Evolutionary conservation across 2,113 vertebrate species (phyloP).

Genomic region (Carettochelys insculpta): DNA sequence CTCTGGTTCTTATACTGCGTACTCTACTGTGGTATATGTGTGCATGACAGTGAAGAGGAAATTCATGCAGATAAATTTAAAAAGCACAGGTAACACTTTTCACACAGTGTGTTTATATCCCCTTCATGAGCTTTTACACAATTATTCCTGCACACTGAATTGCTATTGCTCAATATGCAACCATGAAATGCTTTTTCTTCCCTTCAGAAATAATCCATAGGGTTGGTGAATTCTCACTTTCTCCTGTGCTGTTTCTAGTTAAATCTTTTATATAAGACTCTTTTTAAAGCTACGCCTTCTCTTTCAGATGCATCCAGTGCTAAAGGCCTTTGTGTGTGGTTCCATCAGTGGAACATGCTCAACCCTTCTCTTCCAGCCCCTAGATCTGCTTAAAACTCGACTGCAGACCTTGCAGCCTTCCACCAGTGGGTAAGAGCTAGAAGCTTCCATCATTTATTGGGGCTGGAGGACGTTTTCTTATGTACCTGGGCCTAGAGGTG

Average conservation of each 20-base stretch:
- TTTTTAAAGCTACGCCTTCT: not conserved
- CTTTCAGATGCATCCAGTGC: conserved; percentile 84
- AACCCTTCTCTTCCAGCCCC: conserved; percentile 93
- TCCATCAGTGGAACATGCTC: conserved; percentile 95
- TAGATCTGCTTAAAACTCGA: conserved; percentile 94
- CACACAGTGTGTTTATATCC: not conserved
- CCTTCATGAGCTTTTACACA: not conserved
- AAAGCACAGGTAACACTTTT: not conserved
- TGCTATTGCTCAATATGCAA: not conserved
- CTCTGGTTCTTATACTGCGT: not conserved
- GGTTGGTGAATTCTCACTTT: not conserved
- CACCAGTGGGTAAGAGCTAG: conserved; percentile 57
- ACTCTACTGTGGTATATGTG: too few species aligned
- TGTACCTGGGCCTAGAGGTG: not conserved
- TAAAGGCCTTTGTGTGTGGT: conserved; percentile 95
- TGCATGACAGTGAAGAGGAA: not conserved
- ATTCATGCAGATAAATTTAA: not conserved
- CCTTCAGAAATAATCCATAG: not conserved
- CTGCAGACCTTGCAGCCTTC: conserved; percentile 85
- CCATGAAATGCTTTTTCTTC: not conserved
- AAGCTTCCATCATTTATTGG: not conserved
- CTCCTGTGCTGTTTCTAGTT: not conserved
- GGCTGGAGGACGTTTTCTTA: not conserved
- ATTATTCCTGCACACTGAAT: not conserved
- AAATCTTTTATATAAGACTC: not conserved